phyloP scores from a whole-genome alignment of 2,888 invertebrate species.

The Synanthedon myopaeformis region DNA sequence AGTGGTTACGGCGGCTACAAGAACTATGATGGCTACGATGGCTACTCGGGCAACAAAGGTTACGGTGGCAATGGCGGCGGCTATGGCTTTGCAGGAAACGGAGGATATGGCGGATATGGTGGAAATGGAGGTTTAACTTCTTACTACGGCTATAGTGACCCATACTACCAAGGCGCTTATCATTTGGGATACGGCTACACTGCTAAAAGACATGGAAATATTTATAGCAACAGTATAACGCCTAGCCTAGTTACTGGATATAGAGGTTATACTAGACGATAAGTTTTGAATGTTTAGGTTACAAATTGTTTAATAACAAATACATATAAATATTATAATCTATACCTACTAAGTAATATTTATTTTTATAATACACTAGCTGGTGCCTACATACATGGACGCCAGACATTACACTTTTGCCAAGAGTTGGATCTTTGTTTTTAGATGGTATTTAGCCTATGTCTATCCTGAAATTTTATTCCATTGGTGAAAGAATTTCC shows the following conservation, averaged over 20 bases:
- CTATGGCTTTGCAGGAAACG: slow-evolving; percentile 24
- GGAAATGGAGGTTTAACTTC: slow-evolving; percentile 72
- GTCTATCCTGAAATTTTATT: no score
- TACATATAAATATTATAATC: neutral
- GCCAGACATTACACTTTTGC: no score
- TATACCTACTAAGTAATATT: no score
- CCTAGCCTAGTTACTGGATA: slow-evolving; percentile 64
- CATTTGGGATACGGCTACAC: slow-evolving; percentile 72
- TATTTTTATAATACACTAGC: no score
- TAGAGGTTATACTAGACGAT: slow-evolving; percentile 57
- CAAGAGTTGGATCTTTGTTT: no score
- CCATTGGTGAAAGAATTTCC: no score
- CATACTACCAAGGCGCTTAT: slow-evolving; percentile 61
- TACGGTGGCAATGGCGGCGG: slow-evolving; percentile 12
- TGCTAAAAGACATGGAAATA: slow-evolving; percentile 41
- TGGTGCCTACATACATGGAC: no score
- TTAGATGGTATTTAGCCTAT: no score
- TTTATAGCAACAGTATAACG: slow-evolving; percentile 52
- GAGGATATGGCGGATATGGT: slow-evolving; percentile 71
- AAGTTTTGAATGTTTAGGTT: slow-evolving; percentile 6
- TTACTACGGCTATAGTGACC: slow-evolving; percentile 71
- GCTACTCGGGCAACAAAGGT: slow-evolving; percentile 8
- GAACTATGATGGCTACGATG: slow-evolving; percentile 13
- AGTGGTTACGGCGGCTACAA: slow-evolving; percentile 10
- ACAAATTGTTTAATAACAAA: no score